Evolutionary conservation across 2,888 invertebrate genomes (phyloP), one percentile per base, ranked within the genome.

Genomic region (Philereme transversata): DNA sequence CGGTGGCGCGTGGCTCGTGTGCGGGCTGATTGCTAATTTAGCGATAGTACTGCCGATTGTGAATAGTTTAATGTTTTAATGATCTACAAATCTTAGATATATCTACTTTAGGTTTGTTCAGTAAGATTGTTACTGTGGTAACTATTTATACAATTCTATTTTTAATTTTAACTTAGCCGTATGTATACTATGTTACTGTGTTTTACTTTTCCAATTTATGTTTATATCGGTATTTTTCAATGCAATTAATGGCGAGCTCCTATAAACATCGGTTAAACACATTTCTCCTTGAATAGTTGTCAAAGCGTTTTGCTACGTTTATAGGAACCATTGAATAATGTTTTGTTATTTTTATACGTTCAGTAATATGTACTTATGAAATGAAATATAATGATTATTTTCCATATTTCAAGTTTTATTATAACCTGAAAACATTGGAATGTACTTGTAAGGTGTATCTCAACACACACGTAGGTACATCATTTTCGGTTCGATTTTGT

Each of bases 341-440:
- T 65, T 83, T 84, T 84, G 82, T 86, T 87, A 81, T 82, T 83
- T 80, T 86, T 84, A 68, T 84, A 84, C 74, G 74, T 82, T 82
- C 82, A 81, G 75, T 84, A 77, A 80, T 79, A 76, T 84, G 85
- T 87, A 88, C 88, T 86, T 89, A 87, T 81, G 77, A 83, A 83
- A 83, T 84, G 77, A 84, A 87, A 83, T 88, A 87, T 83, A 87
- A 84, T 72, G 78, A 81, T 84, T 88, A 89, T 88, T 89, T 89
- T 87, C 74, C 82, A 79, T 75, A 73, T 45, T 65, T 43, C 54
- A 45, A 50, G 62, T 77, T 78, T 80, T 73, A 72, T 77, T 81
- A 6, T 35, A 63, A 45, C 40, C 40, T 7, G 40, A 6, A 8
- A 6, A 40, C 40, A 40, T 4, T 40, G 6, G 0, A 40, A 40